These are phyloP conservation scores for Austrolebias charrua DNA, from an alignment of 2,797 vertebrate species.

Conservation along the genomic window DNA sequence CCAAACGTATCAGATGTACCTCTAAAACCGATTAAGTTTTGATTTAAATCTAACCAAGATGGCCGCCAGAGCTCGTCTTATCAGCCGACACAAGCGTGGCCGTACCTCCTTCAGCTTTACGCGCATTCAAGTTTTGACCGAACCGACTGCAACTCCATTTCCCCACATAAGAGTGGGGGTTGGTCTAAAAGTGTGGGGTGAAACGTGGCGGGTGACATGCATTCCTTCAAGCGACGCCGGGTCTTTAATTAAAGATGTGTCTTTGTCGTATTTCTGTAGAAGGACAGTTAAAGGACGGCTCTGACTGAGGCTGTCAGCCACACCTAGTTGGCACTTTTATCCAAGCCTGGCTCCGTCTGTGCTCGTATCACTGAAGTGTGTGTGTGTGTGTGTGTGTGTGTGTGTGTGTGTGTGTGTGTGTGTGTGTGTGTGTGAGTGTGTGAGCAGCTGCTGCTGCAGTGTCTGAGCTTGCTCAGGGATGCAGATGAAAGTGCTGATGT, in stretches of 20 bases:
- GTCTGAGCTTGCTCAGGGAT: slow-evolving; percentile 74
- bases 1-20: no score
- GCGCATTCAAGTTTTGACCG: no score
- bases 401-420: slow-evolving; percentile 42
- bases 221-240: no score
- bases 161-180: no score
- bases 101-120: no score
- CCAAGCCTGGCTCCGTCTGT: slow-evolving; percentile 68
- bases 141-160: no score
- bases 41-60: no score
- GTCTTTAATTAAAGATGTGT: not conserved
- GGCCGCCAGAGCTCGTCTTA: no score
- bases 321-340: slow-evolving; percentile 67
- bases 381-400: slow-evolving; percentile 40
- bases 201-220: no score
- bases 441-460: slow-evolving; percentile 74
- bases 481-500: slow-evolving; percentile 78
- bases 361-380: slow-evolving; percentile 63
- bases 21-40: no score
- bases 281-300: slow-evolving; percentile 69
- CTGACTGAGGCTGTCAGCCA: slow-evolving; percentile 62
- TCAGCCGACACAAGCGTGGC: no score
- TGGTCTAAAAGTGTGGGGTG: no score
- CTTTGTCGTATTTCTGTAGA: slow-evolving; percentile 41
- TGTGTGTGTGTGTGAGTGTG: slow-evolving; percentile 60